These are phyloP conservation scores for Silurus aristotelis DNA, from an alignment of 2,797 vertebrate genomes.

Conservation along the genomic window DNA sequence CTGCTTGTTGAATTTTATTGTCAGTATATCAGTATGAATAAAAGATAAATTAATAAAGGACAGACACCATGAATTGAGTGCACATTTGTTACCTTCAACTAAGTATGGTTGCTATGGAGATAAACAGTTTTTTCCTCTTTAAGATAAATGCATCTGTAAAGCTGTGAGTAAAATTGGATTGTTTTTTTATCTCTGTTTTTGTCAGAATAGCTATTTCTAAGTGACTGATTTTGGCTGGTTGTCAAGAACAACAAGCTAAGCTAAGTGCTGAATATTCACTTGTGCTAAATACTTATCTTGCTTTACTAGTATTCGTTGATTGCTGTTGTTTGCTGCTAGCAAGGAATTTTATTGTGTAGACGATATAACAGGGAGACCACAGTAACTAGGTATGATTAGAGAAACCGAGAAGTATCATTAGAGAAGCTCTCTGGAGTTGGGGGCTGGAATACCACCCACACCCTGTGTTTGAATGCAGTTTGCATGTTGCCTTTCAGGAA, in stretches of 20 bases:
- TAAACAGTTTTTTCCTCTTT: not conserved
- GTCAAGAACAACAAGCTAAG: not conserved
- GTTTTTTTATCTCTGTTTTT: not conserved
- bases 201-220: not conserved
- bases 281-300: not conserved
- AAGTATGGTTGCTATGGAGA: not conserved
- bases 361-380: too few relatives aligned
- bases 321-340: not conserved
- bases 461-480: too few relatives aligned
- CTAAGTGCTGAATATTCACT: not conserved
- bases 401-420: too few relatives aligned
- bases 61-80: not conserved
- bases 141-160: not conserved
- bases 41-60: not conserved
- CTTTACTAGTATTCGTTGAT: not conserved
- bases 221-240: not conserved
- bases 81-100: not conserved
- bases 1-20: not conserved
- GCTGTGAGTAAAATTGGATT: not conserved
- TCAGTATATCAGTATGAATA: not conserved
- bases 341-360: not conserved
- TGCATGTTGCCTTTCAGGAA: too few relatives aligned
- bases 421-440: too few relatives aligned
- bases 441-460: too few relatives aligned
- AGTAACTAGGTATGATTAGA: too few relatives aligned